Base-by-base conservation (phyloP, 2,797 vertebrate species). In the Salmo trutta region DNA sequence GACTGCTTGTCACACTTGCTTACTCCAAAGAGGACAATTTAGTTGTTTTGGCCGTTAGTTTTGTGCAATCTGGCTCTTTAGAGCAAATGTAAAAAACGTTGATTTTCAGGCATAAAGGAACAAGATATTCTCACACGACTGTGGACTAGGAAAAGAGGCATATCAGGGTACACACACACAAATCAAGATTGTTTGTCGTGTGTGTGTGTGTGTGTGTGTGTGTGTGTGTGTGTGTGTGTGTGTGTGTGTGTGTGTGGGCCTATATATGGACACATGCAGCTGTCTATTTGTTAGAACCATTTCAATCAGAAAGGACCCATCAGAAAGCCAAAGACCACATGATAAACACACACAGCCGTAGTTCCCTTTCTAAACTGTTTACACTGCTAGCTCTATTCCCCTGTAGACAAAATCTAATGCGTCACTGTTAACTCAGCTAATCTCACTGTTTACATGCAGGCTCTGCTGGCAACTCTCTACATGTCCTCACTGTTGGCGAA, bases 401-500 rank as follows among this genome's bases (percentile, higher is more conserved):
- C 77, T 75, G 86, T 82, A 85, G 87, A 86, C 85, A 83, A 82
- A 87, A 86, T 83, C 87, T 85, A 83, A 89, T 71, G 88, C 88
- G 81, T 91, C 83, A 88, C 87, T 89, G 89, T 91, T 91, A 86
- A 87, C 87, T 90, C 89, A 85, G 85, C 76, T 91, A 92, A 91
- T 90, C 91, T 87, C 82, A 82, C 70, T 89, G 89, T 92, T 93
- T 47, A 47, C 41, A 92, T 84, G 83, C 81, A 47, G 10, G 41
- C 88, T 85, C 80, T 66, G 84, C 79, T 89, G 90, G 88, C 86
- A 36, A 47, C 10, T 47, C 41, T 47, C 8, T 47, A 47, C 41
- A 47, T 65, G 85, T 84, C 84, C 79, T 47, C 62, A 27, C 33
- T 74, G 53, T 75, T 69, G 4, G 62, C 74, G 78, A 69, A 5